Evolutionary conservation across 2,113 vertebrate species (phyloP), one percentile per base, ranked within the genome.

Genomic region (Hassar affinis): DNA sequence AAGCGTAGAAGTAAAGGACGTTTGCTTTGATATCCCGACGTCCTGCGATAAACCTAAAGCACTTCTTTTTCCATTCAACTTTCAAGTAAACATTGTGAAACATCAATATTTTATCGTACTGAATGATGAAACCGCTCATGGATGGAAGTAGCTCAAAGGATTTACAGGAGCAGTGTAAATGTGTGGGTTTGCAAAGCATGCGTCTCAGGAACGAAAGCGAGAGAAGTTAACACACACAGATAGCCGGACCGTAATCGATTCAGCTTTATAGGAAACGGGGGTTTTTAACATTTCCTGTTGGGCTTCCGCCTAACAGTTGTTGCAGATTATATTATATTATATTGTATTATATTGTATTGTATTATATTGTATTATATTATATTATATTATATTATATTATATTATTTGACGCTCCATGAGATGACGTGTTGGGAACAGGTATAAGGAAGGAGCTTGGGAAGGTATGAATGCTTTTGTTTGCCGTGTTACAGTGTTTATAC

Each of bases 61-160:
- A 17, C 45, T 3, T 49, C 3, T 30, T 9, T 30, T 9, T 64
- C 14, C 3, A 22, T 68, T 38, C 15, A 42, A 22, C 20, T 68
- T 68, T 45, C 35, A 35, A 77, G 30, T 77, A 56, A 56, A 35
- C 30, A 51, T 6, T 35, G 69, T 47, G 51, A 54, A 56, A 22
- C 22, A 56, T 77, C 51, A 77, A 56, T 56, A 51, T 77, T 77
- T 56, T 56, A 56, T 56, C 74, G 35, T 76, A 33, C 30, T 12
- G 52, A 22, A 56, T 38, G 74, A 77, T 56, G 74, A 77, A 56
- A 38, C 51, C 12, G 8, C 74, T 38, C 51, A 6, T 22, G 30
- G 9, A 38, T 77, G 30, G 51, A 77, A 51, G 33, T 17, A 25
- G 27, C 49, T 76, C 17, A 10, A 76, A 76, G 49, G 74, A 76